Base-by-base conservation (phyloP, 1,140 invertebrate species). In the Piezodorus guildinii region DNA sequence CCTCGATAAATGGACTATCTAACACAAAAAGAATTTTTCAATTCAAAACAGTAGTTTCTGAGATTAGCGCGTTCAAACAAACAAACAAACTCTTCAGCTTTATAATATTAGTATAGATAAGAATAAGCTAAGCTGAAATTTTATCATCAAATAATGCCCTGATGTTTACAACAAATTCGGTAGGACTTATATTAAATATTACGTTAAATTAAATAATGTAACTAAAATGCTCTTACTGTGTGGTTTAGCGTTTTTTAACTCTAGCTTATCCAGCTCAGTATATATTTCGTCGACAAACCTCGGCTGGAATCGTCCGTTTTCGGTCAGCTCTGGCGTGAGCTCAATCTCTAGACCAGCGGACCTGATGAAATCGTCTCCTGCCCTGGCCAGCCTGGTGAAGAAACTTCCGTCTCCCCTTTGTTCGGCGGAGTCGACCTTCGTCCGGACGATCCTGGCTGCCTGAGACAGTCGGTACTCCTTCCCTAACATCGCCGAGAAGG, bases 241-340 rank as follows among this genome's bases (percentile, higher is more conserved):
- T 34, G 84, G 73, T 30, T 80, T 80, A 69, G 85, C 87, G 66
- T 85, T 87, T 73, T 91, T 87, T 67, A 89, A 83, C 71, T 90
- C 87, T 64, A 89, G 79, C 1, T 84, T 80, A 70, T 90, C 86
- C 4, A 90, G 81, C 74, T 91, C 88, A 69, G 86, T 83, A 54
- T 85, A 84, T 66, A 91, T 88, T 70, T 90, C 87, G 67, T 89
- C 87, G 21, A 91, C 77, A 72, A 91, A 89, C 65, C 86, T 79
- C 1, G 88, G 86, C 1, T 85, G 80, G 67, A 88, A 87, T 25
- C 83, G 77, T 5, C 81, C 81, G 49, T 85, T 82, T 39, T 73
- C 74, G 3, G 82, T 86, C 2, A 87, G 77, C 61, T 84, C 82
- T 27, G 84, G 78, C 49, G 86, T 83, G 61, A 88, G 75, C 39